These are phyloP conservation scores for Regulus satrapa DNA, from an alignment of 2,113 vertebrate genomes.

Conservation along the genomic window DNA sequence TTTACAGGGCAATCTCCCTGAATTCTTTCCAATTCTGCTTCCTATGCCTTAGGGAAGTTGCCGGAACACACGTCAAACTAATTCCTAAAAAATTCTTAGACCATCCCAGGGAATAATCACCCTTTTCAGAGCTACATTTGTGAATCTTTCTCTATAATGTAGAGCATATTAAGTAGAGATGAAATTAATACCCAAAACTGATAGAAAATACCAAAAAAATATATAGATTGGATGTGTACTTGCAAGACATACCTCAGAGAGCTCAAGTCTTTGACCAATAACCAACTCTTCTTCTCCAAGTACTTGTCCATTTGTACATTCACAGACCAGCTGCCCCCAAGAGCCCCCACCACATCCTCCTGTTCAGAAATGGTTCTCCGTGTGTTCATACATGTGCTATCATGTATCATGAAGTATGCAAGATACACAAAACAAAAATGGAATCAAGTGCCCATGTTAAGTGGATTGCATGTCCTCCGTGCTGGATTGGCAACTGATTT, in stretches of 20 bases:
- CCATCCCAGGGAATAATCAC: not conserved
- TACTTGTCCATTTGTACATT: not conserved
- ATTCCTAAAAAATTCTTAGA: not conserved
- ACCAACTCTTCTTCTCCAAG: not conserved
- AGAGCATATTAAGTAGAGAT: not conserved
- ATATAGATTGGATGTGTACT: not conserved
- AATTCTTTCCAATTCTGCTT: not conserved
- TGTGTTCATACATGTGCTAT: not conserved
- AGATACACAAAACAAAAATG: not conserved
- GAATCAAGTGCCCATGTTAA: not conserved
- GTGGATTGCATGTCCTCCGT: not conserved
- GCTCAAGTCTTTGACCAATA: not conserved
- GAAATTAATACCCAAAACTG: not conserved
- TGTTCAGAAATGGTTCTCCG: not conserved
- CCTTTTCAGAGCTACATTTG: not conserved
- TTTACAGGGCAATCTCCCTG: not conserved
- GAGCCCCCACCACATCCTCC: accelerated
- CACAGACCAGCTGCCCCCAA: not conserved
- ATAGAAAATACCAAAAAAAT: not conserved
- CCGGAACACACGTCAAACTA: not conserved
- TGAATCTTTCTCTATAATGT: not conserved
- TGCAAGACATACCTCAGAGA: not conserved
- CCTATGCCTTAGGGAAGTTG: not conserved
- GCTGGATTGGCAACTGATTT: not conserved
- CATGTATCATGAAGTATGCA: not conserved